Percentiles rank a stretch among this genome's conserved stretches.
Conservation (phyloP, 2,888 invertebrate species). For the Agrotis segetum region DNA sequence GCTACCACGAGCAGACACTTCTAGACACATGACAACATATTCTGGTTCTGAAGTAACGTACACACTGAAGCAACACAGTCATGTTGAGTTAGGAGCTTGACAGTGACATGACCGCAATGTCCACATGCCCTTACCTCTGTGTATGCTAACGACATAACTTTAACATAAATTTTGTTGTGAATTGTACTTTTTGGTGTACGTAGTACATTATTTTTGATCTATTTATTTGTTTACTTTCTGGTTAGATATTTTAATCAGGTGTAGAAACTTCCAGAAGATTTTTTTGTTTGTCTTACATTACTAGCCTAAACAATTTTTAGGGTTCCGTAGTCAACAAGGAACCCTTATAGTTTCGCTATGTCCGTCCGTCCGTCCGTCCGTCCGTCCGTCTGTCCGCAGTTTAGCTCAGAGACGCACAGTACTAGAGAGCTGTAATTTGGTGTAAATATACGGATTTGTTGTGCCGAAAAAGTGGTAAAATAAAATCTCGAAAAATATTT, state of each 20-base stretch:
- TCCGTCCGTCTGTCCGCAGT: too few species aligned
- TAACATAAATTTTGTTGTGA: not conserved
- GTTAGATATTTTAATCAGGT: not conserved
- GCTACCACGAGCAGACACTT: not conserved
- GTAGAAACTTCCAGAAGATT: not conserved
- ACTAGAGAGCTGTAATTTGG: too few species aligned
- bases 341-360: too few species aligned
- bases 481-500: too few species aligned
- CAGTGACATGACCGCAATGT: conserved; percentile 62
- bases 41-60: conserved; percentile 10
- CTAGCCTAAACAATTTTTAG: not conserved
- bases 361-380: too few species aligned
- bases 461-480: too few species aligned
- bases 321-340: too few species aligned
- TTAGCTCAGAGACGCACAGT: too few species aligned
- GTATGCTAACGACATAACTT: not conserved
- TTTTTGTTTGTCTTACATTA: not conserved
- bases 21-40: not conserved
- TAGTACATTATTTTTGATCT: too few species aligned
- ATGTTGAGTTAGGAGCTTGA: conserved; percentile 50
- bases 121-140: conserved; percentile 24
- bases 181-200: too few species aligned
- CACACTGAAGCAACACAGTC: not conserved
- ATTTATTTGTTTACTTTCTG: not conserved
- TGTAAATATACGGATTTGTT: too few species aligned